Evolutionary conservation across 2,797 vertebrate genomes (phyloP).

Genomic region (Limnodromus scolopaceus): DNA sequence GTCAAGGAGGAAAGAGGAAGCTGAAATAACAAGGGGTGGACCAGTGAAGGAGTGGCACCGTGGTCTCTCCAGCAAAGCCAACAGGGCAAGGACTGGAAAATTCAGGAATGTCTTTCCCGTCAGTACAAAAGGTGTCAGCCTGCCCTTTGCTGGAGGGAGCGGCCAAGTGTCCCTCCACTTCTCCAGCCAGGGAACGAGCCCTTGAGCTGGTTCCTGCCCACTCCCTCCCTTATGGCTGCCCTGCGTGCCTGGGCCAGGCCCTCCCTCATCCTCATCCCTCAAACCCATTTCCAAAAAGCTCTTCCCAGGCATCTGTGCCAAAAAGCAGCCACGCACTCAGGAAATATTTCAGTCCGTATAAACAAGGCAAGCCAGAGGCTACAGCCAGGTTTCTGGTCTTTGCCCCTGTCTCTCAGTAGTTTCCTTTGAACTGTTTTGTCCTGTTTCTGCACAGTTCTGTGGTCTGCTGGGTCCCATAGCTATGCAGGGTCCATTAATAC

Average conservation of each 20-base stretch:
- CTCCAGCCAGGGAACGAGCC: not conserved
- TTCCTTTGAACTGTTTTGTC: not conserved
- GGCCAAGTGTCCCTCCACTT: not conserved
- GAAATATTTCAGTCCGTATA: not conserved
- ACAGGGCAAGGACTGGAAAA: not conserved
- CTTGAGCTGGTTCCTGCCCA: not conserved
- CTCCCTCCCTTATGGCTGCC: not conserved
- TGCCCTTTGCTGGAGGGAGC: not conserved
- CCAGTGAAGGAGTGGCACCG: not conserved
- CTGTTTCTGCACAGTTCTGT: not conserved
- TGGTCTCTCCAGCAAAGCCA: not conserved
- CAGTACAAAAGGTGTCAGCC: fast-evolving
- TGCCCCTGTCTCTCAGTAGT: not conserved
- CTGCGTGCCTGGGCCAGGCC: not conserved
- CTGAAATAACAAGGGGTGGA: not conserved
- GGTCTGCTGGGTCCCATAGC: not conserved
- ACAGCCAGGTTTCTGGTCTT: not conserved
- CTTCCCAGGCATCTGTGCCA: not conserved
- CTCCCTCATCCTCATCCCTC: not conserved
- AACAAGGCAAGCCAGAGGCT: not conserved
- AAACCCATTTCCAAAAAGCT: not conserved
- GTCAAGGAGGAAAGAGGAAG: not conserved
- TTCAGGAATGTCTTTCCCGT: fast-evolving
- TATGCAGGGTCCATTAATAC: not conserved
- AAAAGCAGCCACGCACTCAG: not conserved